A percentile compares a stretch with the other conserved stretches of the same genome.
Evolutionary conservation across 2,113 vertebrate species (phyloP).

Genomic region (Pterocles gutturalis): DNA sequence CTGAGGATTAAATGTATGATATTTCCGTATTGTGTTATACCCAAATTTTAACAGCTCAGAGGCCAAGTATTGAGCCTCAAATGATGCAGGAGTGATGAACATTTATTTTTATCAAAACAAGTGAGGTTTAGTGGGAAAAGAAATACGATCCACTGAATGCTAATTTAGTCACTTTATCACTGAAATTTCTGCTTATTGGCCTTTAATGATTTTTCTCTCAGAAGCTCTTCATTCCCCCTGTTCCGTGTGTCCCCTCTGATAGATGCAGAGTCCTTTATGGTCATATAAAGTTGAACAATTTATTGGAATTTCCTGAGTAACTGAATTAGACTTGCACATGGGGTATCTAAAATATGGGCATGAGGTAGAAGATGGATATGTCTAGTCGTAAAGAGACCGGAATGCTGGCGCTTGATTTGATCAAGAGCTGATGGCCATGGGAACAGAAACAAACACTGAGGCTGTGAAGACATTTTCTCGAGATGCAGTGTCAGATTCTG

Average conservation of each 20-base stretch:
- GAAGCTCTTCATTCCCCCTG: neutral
- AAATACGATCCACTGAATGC: neutral
- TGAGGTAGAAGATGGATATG: neutral
- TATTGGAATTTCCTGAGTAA: neutral
- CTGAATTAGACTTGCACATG: neutral
- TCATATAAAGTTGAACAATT: neutral
- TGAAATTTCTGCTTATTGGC: neutral
- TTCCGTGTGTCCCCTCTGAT: neutral
- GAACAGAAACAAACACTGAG: neutral
- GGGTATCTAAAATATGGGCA: neutral
- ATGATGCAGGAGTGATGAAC: neutral
- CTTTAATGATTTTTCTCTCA: neutral
- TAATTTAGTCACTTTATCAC: neutral
- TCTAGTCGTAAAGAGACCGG: neutral
- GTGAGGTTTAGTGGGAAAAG: neutral
- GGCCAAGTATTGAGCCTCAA: neutral
- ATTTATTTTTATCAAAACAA: slow-evolving; percentile 20
- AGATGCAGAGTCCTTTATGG: neutral
- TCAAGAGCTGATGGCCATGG: neutral
- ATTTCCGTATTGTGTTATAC: neutral
- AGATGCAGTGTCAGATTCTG: neutral
- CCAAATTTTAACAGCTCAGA: neutral
- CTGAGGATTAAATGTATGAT: neutral
- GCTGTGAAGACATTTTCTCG: neutral
- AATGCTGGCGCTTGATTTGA: neutral